Evolutionary conservation across 2,797 vertebrate genomes (phyloP), one percentile per base, ranked within the genome.

Genomic region (Rachycentron canadum): DNA sequence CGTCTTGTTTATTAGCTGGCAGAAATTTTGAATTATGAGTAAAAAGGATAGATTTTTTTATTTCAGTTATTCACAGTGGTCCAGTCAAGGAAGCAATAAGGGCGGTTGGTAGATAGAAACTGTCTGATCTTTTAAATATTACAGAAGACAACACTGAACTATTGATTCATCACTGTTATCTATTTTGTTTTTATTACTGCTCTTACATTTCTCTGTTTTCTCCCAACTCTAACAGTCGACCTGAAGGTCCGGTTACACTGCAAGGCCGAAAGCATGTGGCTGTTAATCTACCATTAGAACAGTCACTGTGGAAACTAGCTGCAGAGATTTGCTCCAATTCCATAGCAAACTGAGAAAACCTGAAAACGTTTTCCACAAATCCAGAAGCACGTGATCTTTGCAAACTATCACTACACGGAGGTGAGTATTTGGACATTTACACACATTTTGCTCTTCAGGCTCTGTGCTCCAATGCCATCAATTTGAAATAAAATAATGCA

Each of bases 111-210:
- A 55, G 30, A 30, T 9, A 45, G 21, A 30, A 57, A 25, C 41
- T 12, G 16, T 67, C 38, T 38, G 3, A 47, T 71, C 23, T 64
- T 64, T 58, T 76, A 11, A 75, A 72, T 58, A 7, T n/a, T 58
- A 21, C 36, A 63, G 55, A 38, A 57, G 61, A 60, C 32, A 49
- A 5, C 7, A 13, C 12, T 40, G 43, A 47, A 47, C 7, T 3
- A 38, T 53, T 38, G 4, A 40, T 47, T 71, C 4, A 36, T 3
- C 49, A 25, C 13, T 43, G 16, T 43, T 43, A 16, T 55, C 23
- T 17, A 30, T 16, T 1, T 26, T 32, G 2, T 36, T 36, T 36
- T 36, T n/a, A 36, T 36, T 58, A 36, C 32, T 32, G 1, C 12
- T 45, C 23, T 59, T 10, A 60, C 13, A 40, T 30, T 30, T 13